Evolutionary conservation across 2,797 vertebrate genomes (phyloP).

Genomic region (Leptoclinus maculatus): DNA sequence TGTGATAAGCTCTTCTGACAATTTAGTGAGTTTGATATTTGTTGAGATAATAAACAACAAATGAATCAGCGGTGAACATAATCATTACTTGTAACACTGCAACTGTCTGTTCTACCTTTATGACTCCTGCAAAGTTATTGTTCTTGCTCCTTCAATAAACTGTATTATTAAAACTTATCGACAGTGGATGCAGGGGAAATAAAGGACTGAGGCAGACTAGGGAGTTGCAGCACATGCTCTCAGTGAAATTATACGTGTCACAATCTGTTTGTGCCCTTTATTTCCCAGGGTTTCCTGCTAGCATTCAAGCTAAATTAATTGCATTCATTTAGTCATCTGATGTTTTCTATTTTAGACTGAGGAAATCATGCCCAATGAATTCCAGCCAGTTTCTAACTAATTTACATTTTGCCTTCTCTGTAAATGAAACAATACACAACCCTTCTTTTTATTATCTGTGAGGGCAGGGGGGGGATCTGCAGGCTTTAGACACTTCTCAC

Average conservation of each 20-base stretch:
- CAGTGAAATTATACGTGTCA: conserved; percentile 6
- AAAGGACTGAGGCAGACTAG: neutral
- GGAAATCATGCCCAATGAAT: conserved; percentile 22
- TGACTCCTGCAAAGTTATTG: neutral
- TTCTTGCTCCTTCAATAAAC: neutral
- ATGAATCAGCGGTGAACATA: neutral
- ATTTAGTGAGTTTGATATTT: no score
- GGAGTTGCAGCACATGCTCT: conserved; percentile 6
- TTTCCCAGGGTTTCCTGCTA: conserved; percentile 39
- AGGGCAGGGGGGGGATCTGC: conserved; percentile 27
- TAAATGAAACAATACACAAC: conserved; percentile 29
- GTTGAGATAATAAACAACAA: neutral
- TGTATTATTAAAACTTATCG: neutral
- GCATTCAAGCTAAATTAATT: conserved; percentile 40
- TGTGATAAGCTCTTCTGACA: neutral
- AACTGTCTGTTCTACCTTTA: neutral
- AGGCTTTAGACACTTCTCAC: conserved; percentile 35
- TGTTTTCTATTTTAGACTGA: conserved; percentile 35
- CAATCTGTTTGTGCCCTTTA: conserved; percentile 29
- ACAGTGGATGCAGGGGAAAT: conserved; percentile 8
- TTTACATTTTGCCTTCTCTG: neutral
- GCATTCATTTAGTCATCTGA: conserved; percentile 6
- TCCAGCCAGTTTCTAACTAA: conserved; percentile 9
- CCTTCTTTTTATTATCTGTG: conserved; percentile 26
- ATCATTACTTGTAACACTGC: neutral